phyloP scores from a whole-genome alignment of 2,113 vertebrate genomes.

The Tyto alba region DNA sequence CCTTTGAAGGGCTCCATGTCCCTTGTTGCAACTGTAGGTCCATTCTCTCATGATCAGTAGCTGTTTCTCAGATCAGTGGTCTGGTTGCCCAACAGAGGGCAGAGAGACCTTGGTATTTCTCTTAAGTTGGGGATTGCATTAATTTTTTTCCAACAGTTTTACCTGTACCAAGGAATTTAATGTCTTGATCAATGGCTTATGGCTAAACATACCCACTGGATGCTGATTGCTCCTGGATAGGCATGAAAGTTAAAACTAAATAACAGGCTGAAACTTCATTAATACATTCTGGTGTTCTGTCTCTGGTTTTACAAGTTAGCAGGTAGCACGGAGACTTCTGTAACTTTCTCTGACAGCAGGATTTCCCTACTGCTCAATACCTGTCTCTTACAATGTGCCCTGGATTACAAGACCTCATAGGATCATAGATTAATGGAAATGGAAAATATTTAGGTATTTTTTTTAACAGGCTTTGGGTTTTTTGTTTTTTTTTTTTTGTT shows the following conservation, averaged over 20 bases:
- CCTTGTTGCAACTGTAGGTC: not conserved
- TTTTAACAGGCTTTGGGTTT: too few relatives aligned
- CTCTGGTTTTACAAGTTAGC: not conserved
- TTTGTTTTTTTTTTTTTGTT: too few relatives aligned
- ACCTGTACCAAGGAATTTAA: not conserved
- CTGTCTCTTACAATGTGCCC: not conserved
- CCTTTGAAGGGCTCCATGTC: not conserved
- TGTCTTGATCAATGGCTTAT: not conserved
- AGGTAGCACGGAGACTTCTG: not conserved
- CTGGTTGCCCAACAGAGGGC: not conserved
- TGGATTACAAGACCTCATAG: not conserved
- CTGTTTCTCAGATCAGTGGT: not conserved
- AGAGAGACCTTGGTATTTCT: not conserved
- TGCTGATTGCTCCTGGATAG: not conserved
- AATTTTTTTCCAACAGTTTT: not conserved
- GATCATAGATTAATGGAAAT: not conserved
- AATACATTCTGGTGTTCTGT: not conserved
- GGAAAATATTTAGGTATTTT: not conserved
- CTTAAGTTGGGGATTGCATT: not conserved
- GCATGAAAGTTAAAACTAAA: not conserved
- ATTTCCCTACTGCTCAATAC: not conserved
- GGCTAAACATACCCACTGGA: not conserved
- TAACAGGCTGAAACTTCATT: not conserved
- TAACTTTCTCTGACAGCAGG: not conserved
- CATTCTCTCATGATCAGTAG: rapidly evolving